A percentile compares a stretch with the other conserved stretches of the same genome.
Conservation (phyloP, 2,797 vertebrate species). For the Morus bassanus region DNA sequence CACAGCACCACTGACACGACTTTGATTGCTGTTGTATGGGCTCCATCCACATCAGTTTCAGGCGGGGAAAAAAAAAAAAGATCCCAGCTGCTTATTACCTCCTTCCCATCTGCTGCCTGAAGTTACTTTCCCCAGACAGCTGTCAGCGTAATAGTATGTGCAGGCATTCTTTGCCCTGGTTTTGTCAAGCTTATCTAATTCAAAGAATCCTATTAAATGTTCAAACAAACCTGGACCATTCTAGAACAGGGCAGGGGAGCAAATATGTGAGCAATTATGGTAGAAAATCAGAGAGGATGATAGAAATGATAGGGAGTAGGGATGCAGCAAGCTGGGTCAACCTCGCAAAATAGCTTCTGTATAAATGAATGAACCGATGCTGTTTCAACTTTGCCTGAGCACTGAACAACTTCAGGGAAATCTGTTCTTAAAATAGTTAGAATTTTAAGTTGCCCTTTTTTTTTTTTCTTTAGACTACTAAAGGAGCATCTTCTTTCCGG, state of each 20-base stretch:
- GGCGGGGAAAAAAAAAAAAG: not conserved
- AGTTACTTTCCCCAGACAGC: not conserved
- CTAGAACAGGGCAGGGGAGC: not conserved
- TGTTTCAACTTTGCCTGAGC: not conserved
- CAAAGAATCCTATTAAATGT: not conserved
- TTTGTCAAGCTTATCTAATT: not conserved
- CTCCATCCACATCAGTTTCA: not conserved
- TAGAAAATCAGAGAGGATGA: not conserved
- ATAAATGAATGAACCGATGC: not conserved
- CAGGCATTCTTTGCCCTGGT: not conserved
- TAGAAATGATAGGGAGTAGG: not conserved
- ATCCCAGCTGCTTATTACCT: not conserved
- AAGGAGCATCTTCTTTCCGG: slow-evolving; percentile 94
- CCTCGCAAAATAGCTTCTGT: not conserved
- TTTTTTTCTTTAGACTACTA: slow-evolving; percentile 84
- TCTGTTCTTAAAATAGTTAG: not conserved
- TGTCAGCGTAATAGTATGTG: not conserved
- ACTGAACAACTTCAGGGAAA: not conserved
- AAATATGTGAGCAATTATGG: not conserved
- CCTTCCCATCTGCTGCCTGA: not conserved
- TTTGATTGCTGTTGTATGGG: not conserved
- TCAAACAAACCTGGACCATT: not conserved
- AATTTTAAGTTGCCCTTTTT: not conserved
- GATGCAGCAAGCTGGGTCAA: not conserved
- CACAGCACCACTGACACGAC: rapidly evolving